These are phyloP conservation scores for Psilopogon haemacephalus DNA, from an alignment of 2,113 vertebrate species.

Conservation along the genomic window DNA sequence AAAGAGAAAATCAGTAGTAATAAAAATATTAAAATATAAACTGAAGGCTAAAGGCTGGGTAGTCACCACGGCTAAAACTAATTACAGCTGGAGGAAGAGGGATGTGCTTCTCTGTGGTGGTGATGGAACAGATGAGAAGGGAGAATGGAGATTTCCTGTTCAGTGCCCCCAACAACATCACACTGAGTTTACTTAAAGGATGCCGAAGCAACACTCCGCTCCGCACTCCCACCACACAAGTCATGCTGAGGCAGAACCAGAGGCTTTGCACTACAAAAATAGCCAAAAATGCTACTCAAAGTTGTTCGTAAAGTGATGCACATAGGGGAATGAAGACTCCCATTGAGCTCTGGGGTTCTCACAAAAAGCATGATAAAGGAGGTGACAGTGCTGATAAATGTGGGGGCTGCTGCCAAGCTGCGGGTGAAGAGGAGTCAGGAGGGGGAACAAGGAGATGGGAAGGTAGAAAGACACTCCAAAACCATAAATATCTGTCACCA, in stretches of 20 bases:
- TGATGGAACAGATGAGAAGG: neutral
- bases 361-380: neutral
- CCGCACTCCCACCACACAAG: neutral
- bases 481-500: constrained; percentile 11
- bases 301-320: neutral
- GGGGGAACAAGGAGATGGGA: neutral
- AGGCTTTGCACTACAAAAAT: constrained; percentile 13
- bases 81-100: neutral
- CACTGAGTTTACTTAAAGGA: constrained; percentile 13
- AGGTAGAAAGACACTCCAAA: neutral
- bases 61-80: constrained; percentile 26
- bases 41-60: neutral
- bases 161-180: constrained; percentile 9
- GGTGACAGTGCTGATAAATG: neutral
- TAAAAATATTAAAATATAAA: constrained; percentile 26
- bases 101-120: neutral
- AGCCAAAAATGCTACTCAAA: neutral
- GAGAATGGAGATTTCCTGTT: constrained; percentile 36
- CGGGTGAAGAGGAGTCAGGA: neutral
- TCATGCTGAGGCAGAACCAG: neutral
- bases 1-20: neutral
- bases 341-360: neutral
- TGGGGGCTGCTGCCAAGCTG: neutral
- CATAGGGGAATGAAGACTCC: neutral
- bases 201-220: constrained; percentile 27